phyloP scores from a whole-genome alignment of 2,113 vertebrate genomes.

The Ailuropoda melanoleuca region DNA sequence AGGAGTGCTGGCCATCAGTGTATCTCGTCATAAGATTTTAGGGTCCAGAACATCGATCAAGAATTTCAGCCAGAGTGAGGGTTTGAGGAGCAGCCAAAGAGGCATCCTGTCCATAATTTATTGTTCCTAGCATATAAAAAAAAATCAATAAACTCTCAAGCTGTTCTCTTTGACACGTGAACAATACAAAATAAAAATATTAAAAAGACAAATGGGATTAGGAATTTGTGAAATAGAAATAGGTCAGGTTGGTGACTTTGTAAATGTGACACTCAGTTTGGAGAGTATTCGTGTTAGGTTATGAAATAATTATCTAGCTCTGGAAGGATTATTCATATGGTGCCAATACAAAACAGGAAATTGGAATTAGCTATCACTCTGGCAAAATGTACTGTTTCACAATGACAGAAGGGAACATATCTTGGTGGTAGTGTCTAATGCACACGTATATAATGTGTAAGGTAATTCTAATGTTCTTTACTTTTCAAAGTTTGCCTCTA shows the following conservation, averaged over 20 bases:
- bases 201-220: neutral
- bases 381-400: neutral
- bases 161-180: neutral
- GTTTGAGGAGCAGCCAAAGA: neutral
- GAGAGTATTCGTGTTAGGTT: neutral
- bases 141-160: neutral
- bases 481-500: neutral
- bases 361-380: neutral
- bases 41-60: neutral
- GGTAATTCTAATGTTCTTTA: neutral
- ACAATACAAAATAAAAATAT: neutral
- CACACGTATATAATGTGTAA: neutral
- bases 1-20: neutral
- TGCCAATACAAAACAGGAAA: neutral
- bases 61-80: conserved; percentile 6
- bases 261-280: neutral
- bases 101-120: neutral
- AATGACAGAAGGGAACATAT: neutral
- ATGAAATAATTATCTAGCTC: neutral
- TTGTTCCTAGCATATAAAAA: neutral
- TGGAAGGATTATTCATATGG: neutral
- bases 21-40: neutral
- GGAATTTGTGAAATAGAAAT: neutral
- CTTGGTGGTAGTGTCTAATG: neutral
- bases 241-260: neutral